A percentile compares a stretch with the other conserved stretches of the same genome.
phyloP scores from a whole-genome alignment of 2,888 invertebrate species.

The Ormyrus thymus region DNA sequence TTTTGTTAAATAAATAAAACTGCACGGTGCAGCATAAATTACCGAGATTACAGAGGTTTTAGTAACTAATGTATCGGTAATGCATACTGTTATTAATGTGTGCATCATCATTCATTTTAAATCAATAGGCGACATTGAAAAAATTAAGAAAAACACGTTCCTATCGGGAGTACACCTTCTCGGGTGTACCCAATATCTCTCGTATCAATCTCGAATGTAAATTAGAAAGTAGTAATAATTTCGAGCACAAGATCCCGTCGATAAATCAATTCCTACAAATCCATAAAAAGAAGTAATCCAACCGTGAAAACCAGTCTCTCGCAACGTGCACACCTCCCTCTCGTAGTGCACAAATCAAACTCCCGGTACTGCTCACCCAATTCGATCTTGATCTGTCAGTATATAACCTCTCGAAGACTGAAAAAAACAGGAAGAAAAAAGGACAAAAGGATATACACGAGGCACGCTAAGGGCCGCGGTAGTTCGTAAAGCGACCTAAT shows the following conservation, averaged over 20 bases:
- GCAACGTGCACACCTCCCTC: background rate
- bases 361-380: background rate
- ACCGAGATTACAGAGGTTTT: too few species aligned
- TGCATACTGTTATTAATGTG: too few species aligned
- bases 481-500: constrained; percentile 47
- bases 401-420: too few species aligned
- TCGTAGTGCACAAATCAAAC: constrained; percentile 30
- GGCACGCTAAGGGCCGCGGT: background rate
- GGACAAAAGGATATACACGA: background rate
- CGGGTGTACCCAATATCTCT: too few species aligned
- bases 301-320: constrained; percentile 16
- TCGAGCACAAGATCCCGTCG: background rate
- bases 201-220: background rate
- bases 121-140: too few species aligned
- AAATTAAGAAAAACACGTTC: too few species aligned
- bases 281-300: constrained; percentile 8
- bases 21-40: too few species aligned
- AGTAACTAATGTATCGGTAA: too few species aligned
- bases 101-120: too few species aligned
- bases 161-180: too few species aligned
- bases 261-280: constrained; percentile 2
- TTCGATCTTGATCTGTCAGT: constrained; percentile 4
- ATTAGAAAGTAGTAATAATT: background rate
- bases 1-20: too few species aligned
- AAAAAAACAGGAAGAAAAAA: background rate